Evolutionary conservation across 2,888 invertebrate species (phyloP).

Genomic region (Caenorhabditis panamensis): DNA sequence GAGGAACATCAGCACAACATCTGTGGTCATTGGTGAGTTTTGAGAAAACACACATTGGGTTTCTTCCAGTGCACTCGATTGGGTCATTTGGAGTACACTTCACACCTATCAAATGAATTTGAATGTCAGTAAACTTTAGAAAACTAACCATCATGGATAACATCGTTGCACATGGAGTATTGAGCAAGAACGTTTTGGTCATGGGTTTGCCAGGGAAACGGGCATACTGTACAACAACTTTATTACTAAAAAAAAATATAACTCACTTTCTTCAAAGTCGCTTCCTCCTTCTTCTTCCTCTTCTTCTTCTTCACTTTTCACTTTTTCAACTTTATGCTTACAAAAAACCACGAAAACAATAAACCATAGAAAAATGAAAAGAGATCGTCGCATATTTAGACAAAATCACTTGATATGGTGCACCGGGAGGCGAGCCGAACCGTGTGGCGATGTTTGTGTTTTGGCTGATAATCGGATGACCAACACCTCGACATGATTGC

Average conservation of each 20-base stretch:
- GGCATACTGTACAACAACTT: slow-evolving; percentile 68
- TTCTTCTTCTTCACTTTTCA: slow-evolving; percentile 34
- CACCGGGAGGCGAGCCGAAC: neutral
- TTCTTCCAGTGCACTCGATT: slow-evolving; percentile 75
- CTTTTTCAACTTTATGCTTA: slow-evolving; percentile 37
- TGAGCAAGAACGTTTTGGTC: slow-evolving; percentile 74
- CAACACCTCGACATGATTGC: slow-evolving; percentile 48
- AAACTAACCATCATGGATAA: slow-evolving; percentile 66
- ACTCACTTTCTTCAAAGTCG: slow-evolving; percentile 68
- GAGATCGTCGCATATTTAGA: slow-evolving; percentile 37
- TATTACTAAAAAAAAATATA: neutral
- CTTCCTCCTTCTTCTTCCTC: slow-evolving; percentile 49
- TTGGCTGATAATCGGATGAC: slow-evolving; percentile 59
- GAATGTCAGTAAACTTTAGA: neutral
- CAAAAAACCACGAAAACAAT: slow-evolving; percentile 40
- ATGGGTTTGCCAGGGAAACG: slow-evolving; percentile 76
- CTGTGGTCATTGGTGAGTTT: slow-evolving; percentile 71
- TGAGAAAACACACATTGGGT: slow-evolving; percentile 72
- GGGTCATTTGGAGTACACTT: slow-evolving; percentile 74
- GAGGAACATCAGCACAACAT: slow-evolving; percentile 72
- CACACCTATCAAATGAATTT: slow-evolving; percentile 53
- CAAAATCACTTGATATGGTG: slow-evolving; percentile 30
- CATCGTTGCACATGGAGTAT: slow-evolving; percentile 72
- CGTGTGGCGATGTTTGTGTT: slow-evolving; percentile 41
- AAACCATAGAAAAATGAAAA: slow-evolving; percentile 33